Evolutionary conservation across 2,797 vertebrate species (phyloP).

Genomic region (Thamnophis elegans): DNA sequence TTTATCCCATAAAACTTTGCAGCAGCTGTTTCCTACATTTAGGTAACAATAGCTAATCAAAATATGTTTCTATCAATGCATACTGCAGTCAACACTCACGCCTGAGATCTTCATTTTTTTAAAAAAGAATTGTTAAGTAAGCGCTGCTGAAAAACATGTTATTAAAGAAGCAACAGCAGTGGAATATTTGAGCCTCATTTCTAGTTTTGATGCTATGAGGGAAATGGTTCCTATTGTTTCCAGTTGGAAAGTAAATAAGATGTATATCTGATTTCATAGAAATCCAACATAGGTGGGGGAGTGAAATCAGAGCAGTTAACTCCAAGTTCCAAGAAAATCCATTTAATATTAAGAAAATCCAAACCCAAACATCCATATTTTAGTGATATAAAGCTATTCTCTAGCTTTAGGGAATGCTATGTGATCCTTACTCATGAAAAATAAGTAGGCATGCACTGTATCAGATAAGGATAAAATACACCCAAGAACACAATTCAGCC

Average conservation of each 20-base stretch:
- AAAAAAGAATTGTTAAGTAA: neutral
- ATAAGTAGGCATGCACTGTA: neutral
- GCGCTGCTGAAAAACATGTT: neutral
- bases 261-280: neutral
- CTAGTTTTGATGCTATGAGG: constrained; percentile 3
- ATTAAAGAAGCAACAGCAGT: constrained; percentile 1
- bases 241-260: neutral
- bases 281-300: neutral
- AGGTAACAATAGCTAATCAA: constrained; percentile 24
- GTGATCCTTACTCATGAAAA: neutral
- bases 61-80: constrained; percentile 5
- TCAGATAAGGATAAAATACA: neutral
- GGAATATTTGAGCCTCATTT: constrained; percentile 3
- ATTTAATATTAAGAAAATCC: neutral
- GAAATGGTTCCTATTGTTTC: constrained; percentile 3
- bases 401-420: neutral
- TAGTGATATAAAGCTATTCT: neutral
- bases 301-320: neutral
- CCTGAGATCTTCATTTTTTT: neutral
- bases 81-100: neutral
- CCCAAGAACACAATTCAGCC: neutral
- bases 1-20: neutral
- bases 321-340: neutral
- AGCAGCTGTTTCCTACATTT: constrained; percentile 1
- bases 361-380: neutral